Evolutionary conservation across 30 jellyfish, hydroid and myxozoan genomes (phyloP), one percentile per base, ranked within the genome.

Genomic region (Mastigias papua): DNA sequence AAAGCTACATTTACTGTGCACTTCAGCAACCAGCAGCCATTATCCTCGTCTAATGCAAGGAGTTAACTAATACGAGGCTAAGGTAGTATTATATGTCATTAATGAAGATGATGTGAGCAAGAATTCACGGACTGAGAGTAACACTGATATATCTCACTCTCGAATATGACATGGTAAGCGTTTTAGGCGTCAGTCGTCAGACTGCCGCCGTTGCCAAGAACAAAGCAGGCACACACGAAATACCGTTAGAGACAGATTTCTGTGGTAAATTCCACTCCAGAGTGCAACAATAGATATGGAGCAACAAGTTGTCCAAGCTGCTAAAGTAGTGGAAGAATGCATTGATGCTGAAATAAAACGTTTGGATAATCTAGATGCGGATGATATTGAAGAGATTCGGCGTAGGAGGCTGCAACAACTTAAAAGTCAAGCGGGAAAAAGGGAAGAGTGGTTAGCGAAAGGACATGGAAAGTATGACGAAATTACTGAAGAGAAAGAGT

Each of bases 381-480:
- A 95, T 30, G 98, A 90, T 50, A 51, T 95, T 35, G 92, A 86
- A 54, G 86, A 86, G 37, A 46, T 95, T 25, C 81, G 99, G 16
- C 95, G 78, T 31, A 94, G 87, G 69, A 84, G 99, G 29, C 86
- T 90, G 34, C 90, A 85, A 30, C 85, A 90, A 69, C 95, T 95
- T 84, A 95, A 95, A 86, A 81, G 73, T 57, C 86, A 58, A 79
- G 97, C 98, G 29, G 90, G 90, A 77, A 80, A 96, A 48, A 67
- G 92, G 66, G 93, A 90, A 49, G 97, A 95, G 49, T 95, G 97
- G 99, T 71, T 84, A 34, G 78, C 71, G 62, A 91, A 82, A 46
- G 99, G 99, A 15, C 99, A 95, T 87, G 99, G 99, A 20, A 86
- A 89, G 73, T 95, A 90, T 86, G 82, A 89, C 28, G 98, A 95